Base-by-base conservation (phyloP, 2,888 invertebrate genomes). In the Sipunculus nudus region DNA sequence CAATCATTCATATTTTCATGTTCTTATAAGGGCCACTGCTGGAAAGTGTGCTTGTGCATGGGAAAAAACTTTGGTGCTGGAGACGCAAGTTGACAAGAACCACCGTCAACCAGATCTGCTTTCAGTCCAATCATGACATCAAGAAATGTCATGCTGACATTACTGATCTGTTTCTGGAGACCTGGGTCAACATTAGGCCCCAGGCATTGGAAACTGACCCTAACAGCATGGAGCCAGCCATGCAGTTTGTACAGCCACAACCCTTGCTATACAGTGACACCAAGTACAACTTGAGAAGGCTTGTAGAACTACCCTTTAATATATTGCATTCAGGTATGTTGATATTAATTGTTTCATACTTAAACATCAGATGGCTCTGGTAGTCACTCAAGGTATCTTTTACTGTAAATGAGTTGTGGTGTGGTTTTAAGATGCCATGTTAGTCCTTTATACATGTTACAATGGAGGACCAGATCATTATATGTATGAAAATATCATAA, bases 281-380 rank as follows among this genome's bases (percentile, higher is more conserved):
- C n/a, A 70, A 71, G 31, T 80, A 79, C 60, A 85, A 85, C 68
- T 54, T 75, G 29, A 59, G 85, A 25, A 67, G 78, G 38, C 55
- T 84, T 4, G 69, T 76, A 23, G 80, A 80, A 67, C 73, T 84
- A 16, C 85, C 85, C 84, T 82, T 76, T 62, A 84, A 84, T 60
- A 71, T 84, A 1, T 74, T 85, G 19, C 78, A 84, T 32, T 65
- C 79, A 48, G 81, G 81, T 80, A 61, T 26, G 52, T 21, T 40
- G n/a, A n/a, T n/a, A n/a, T n/a, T n/a, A n/a, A n/a, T n/a, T n/a
- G n/a, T n/a, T n/a, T n/a, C n/a, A n/a, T n/a, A n/a, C n/a, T n/a
- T n/a, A n/a, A n/a, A n/a, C n/a, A n/a, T n/a, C n/a, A n/a, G n/a
- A n/a, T n/a, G n/a, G n/a, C n/a, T n/a, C n/a, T n/a, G n/a, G n/a